Evolutionary conservation across 2,888 invertebrate species (phyloP).

Genomic region (Rhingia rostrata): DNA sequence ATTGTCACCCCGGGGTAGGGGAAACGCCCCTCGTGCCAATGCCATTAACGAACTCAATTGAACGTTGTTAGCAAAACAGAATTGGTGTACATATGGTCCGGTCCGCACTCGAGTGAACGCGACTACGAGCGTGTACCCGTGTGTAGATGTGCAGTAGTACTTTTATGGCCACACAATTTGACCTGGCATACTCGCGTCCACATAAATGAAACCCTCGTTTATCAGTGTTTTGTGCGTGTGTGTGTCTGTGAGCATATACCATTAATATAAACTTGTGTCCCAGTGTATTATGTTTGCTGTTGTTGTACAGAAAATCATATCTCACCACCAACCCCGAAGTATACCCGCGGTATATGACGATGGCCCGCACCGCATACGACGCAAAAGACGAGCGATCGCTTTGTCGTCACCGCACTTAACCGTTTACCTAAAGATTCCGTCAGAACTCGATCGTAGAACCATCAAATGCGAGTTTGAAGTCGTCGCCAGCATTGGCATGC

Average conservation of each 20-base stretch:
- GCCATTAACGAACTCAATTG: constrained; percentile 66
- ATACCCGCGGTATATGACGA: neutral
- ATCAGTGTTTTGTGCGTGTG: constrained; percentile 5
- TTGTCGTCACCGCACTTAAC: neutral
- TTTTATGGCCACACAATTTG: constrained; percentile 71
- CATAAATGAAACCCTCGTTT: constrained; percentile 44
- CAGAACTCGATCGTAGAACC: neutral
- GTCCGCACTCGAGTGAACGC: constrained; percentile 26
- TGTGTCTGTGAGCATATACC: constrained; percentile 45
- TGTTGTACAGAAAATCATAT: constrained; percentile 54
- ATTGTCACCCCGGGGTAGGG: constrained; percentile 33
- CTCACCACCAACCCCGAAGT: constrained; percentile 66
- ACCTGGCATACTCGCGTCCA: constrained; percentile 52
- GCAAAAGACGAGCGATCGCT: constrained; percentile 8
- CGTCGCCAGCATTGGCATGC: too few relatives aligned
- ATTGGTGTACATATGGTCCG: constrained; percentile 51
- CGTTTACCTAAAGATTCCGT: constrained; percentile 12
- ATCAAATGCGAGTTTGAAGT: neutral
- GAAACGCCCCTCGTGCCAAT: constrained; percentile 57
- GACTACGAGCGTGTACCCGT: neutral
- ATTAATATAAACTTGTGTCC: constrained; percentile 71
- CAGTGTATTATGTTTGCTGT: constrained; percentile 52
- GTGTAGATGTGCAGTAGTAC: constrained; percentile 11
- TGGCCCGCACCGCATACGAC: neutral
- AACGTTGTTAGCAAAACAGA: constrained; percentile 68